Evolutionary conservation across 92 coral and sea anemone genomes (phyloP).

Genomic region (Epizoanthus scotinus): DNA sequence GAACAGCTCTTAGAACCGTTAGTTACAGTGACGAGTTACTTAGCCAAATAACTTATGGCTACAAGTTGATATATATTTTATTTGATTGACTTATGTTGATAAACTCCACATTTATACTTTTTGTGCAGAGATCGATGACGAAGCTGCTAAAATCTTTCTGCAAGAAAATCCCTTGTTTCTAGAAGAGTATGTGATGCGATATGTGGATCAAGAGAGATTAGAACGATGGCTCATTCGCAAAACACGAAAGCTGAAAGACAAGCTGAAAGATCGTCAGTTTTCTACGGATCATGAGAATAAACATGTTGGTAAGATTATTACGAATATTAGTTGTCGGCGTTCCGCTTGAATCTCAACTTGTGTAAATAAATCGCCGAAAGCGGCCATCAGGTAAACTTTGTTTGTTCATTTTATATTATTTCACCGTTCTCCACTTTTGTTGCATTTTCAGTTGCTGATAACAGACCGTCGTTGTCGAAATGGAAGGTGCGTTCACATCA

Average conservation of each 20-base stretch:
- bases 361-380: conserved; percentile 15
- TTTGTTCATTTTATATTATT: not conserved
- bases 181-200: conserved; percentile 90
- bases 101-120: not conserved
- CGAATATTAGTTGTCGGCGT: not conserved
- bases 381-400: not conserved
- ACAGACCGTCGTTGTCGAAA: conserved; percentile 87
- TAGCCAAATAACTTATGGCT: too few species aligned
- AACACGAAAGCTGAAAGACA: conserved; percentile 87
- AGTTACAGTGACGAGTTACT: too few species aligned
- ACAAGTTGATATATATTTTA: not conserved
- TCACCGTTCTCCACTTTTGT: not conserved
- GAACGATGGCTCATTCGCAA: conserved; percentile 96
- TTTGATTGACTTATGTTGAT: not conserved
- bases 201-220: conserved; percentile 86
- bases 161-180: conserved; percentile 86
- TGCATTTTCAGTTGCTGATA: conserved; percentile 37
- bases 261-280: conserved; percentile 40
- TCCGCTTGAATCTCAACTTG: conserved; percentile 6
- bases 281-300: conserved; percentile 69
- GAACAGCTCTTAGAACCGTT: too few species aligned
- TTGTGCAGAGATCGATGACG: conserved; percentile 72
- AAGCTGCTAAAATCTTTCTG: conserved; percentile 73
- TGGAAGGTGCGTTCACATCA: conserved; percentile 79
- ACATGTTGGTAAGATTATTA: conserved; percentile 62